These are phyloP conservation scores for Saguinus midas DNA, from an alignment of 2,113 vertebrate species.

Conservation along the genomic window DNA sequence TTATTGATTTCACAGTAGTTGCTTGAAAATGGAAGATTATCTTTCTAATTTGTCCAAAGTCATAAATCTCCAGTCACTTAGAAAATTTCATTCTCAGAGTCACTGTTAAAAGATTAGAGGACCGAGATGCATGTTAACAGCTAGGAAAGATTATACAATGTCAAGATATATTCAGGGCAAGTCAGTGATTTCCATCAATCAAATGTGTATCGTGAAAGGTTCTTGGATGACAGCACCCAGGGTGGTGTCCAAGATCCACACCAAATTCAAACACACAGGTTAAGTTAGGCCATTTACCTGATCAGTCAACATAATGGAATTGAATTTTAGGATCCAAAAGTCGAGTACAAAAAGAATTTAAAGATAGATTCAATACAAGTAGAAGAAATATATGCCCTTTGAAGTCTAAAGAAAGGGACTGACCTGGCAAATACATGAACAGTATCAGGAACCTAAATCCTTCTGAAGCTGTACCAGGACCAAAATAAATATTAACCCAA, in stretches of 20 bases:
- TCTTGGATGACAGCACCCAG: not conserved
- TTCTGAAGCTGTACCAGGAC: conserved; percentile 52
- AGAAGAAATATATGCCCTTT: conserved; percentile 20
- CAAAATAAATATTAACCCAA: conserved; percentile 71
- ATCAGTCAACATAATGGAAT: not conserved
- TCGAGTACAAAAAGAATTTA: conserved; percentile 65
- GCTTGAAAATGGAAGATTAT: conserved; percentile 19
- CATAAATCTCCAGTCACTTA: conserved; percentile 2
- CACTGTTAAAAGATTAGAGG: conserved; percentile 21
- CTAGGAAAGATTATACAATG: not conserved
- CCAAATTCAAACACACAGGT: not conserved
- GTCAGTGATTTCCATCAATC: conserved; percentile 29
- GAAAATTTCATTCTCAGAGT: conserved; percentile 9
- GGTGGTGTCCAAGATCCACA: not conserved
- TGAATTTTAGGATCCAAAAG: not conserved
- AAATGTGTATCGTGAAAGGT: not conserved
- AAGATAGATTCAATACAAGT: conserved; percentile 2
- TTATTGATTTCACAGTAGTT: conserved; percentile 43
- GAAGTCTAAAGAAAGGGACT: conserved; percentile 54
- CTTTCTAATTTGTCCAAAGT: conserved; percentile 30
- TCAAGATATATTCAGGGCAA: not conserved
- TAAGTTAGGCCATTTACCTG: not conserved
- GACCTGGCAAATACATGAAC: conserved; percentile 55
- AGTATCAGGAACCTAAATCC: conserved; percentile 62
- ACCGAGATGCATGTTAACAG: not conserved